phyloP scores from a whole-genome alignment of 53 echinoderm and acorn worm genomes.

The Henricia sp. region DNA sequence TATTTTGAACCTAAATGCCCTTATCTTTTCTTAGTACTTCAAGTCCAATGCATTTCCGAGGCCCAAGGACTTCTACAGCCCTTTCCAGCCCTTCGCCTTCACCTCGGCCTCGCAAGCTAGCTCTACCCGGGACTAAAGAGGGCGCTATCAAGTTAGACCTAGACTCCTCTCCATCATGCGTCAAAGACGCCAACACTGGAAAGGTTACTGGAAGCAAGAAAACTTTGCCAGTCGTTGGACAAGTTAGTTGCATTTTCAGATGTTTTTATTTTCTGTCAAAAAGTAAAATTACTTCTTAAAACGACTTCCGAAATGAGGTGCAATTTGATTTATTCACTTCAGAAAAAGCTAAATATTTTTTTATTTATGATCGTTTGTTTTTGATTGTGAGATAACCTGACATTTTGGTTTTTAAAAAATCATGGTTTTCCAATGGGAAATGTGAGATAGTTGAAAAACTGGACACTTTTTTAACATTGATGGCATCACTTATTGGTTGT shows the following conservation, averaged over 20 bases:
- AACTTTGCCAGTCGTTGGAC: constrained; percentile 31
- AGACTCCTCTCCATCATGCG: constrained; percentile 4
- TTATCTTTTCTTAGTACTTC: background rate
- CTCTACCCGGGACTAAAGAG: background rate
- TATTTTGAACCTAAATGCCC: background rate
- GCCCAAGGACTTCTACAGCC: constrained; percentile 4
- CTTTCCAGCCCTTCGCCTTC: constrained; percentile 23
- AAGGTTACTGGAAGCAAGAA: background rate
- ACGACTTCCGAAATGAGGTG: too few relatives aligned
- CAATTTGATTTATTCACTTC: background rate
- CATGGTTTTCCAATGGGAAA: too few relatives aligned
- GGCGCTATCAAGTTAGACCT: constrained; percentile 36
- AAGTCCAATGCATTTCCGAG: constrained; percentile 34
- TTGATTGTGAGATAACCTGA: background rate
- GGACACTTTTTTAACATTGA: too few relatives aligned
- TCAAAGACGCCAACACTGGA: background rate
- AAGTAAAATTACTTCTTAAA: too few relatives aligned
- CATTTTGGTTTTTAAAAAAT: too few relatives aligned
- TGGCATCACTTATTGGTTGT: too few relatives aligned
- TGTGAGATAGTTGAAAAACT: too few relatives aligned
- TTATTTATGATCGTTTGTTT: background rate
- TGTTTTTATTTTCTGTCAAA: too few relatives aligned
- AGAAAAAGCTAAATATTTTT: background rate
- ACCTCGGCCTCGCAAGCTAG: constrained; percentile 9
- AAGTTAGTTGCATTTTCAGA: constrained; percentile 24